Conservation (phyloP, 1,140 invertebrate genomes). For the Zaprionus lachaisei region DNA sequence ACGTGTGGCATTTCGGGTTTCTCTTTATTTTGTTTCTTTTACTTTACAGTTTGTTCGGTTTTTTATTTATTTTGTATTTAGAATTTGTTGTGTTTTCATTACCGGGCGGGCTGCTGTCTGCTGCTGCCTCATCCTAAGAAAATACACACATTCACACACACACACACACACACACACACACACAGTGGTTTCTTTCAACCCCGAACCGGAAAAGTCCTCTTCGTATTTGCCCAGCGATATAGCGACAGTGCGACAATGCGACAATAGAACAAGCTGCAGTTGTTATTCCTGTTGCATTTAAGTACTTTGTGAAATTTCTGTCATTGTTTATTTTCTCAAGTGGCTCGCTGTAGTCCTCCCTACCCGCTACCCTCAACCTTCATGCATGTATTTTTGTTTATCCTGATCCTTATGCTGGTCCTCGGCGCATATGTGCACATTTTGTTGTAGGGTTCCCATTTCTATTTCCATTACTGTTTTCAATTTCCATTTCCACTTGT, state of each 20-base stretch:
- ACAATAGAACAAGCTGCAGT: slow-evolving; percentile 65
- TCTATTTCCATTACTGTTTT: not conserved
- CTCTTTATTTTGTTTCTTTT: slow-evolving; percentile 41
- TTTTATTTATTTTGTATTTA: slow-evolving; percentile 75
- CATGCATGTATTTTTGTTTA: slow-evolving; percentile 58
- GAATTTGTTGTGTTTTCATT: slow-evolving; percentile 77
- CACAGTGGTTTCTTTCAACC: slow-evolving; percentile 36
- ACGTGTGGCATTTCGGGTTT: slow-evolving; percentile 40
- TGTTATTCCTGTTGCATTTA: slow-evolving; percentile 60
- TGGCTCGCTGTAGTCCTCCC: slow-evolving; percentile 29
- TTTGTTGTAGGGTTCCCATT: slow-evolving; percentile 36
- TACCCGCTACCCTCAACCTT: slow-evolving; percentile 9
- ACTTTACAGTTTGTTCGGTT: slow-evolving; percentile 42
- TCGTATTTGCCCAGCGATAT: slow-evolving; percentile 19
- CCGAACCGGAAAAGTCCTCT: slow-evolving; percentile 41
- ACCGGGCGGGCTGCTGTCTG: slow-evolving; percentile 41
- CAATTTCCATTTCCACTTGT: slow-evolving; percentile 33
- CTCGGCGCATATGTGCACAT: slow-evolving; percentile 63
- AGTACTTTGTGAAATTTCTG: slow-evolving; percentile 75
- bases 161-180: slow-evolving; percentile 11
- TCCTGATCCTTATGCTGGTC: slow-evolving; percentile 43
- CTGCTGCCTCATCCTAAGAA: slow-evolving; percentile 64
- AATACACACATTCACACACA: slow-evolving; percentile 38
- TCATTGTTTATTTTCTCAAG: slow-evolving; percentile 77
- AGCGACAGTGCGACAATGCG: slow-evolving; percentile 7